These are phyloP conservation scores for Plutomurus gul DNA, from an alignment of 1,140 invertebrate genomes.

Conservation along the genomic window DNA sequence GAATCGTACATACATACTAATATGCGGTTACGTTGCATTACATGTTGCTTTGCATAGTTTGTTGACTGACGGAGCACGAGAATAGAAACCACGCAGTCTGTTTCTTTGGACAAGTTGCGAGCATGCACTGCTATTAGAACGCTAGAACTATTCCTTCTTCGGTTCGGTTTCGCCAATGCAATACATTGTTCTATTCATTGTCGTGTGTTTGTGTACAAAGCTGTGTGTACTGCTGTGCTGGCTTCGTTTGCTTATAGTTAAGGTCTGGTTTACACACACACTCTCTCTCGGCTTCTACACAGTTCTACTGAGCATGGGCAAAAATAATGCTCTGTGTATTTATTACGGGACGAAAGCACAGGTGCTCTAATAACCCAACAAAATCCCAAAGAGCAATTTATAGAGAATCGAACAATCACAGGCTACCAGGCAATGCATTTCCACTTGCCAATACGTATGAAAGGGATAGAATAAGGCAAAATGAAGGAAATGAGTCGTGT, in stretches of 20 bases:
- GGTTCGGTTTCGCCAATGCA: not conserved
- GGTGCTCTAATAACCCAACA: slow-evolving; percentile 35
- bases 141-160: not conserved
- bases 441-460: too few relatives aligned
- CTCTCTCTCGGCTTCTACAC: not conserved
- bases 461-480: too few relatives aligned
- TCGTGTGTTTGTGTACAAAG: not conserved
- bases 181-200: not conserved
- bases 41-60: not conserved
- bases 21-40: not conserved
- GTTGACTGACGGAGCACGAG: not conserved
- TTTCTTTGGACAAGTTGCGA: not conserved
- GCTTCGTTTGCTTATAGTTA: not conserved
- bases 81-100: slow-evolving; percentile 5
- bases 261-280: too few relatives aligned
- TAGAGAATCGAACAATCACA: slow-evolving; percentile 13
- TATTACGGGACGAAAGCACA: slow-evolving; percentile 3
- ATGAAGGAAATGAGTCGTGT: too few relatives aligned
- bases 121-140: not conserved
- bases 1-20: too few relatives aligned
- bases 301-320: slow-evolving; percentile 10
- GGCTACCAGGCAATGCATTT: too few relatives aligned
- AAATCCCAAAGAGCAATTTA: slow-evolving; percentile 26
- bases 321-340: not conserved
- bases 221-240: not conserved